Evolutionary conservation across 2,888 invertebrate genomes (phyloP), one percentile per base, ranked within the genome.

Genomic region (Eumerus sabulonum): DNA sequence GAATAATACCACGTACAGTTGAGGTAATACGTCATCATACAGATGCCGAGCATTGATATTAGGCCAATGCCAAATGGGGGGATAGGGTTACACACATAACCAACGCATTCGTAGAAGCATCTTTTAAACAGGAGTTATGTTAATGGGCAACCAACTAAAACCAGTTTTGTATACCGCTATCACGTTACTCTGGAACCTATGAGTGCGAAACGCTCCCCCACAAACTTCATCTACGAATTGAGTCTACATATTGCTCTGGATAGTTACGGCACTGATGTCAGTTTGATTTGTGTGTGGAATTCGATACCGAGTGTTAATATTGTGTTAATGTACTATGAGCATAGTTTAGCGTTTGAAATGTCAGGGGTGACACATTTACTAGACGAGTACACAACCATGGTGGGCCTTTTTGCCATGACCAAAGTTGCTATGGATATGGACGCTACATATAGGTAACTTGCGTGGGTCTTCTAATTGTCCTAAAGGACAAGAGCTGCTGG

Each of bases 201-300:
- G n/a, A n/a, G n/a, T n/a, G n/a, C n/a, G n/a, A n/a, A n/a, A n/a
- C n/a, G n/a, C n/a, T n/a, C n/a, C n/a, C n/a, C n/a, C n/a, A n/a
- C n/a, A n/a, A n/a, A n/a, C n/a, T n/a, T n/a, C n/a, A n/a, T n/a
- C n/a, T n/a, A n/a, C n/a, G n/a, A n/a, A n/a, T n/a, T n/a, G n/a
- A n/a, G n/a, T n/a, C n/a, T n/a, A n/a, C n/a, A 56, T 38, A 44
- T 56, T 38, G 53, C 60, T 62, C 35, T 68, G 70, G 68, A 74
- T 74, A 74, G 79, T 79, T 74, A 47, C 38, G 14, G 38, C 59
- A 74, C 53, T 79, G 74, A 79, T 79, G 68, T 79, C 74, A 79
- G 74, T 67, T 59, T 63, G 63, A 68, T 74, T 74, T 60, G 48
- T 68, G 48, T 68, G 18, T 56, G 54, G 44, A 68, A 68, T 35